Evolutionary conservation across 2,113 vertebrate genomes (phyloP), one percentile per base, ranked within the genome.

Genomic region (Oryzias curvinotus): DNA sequence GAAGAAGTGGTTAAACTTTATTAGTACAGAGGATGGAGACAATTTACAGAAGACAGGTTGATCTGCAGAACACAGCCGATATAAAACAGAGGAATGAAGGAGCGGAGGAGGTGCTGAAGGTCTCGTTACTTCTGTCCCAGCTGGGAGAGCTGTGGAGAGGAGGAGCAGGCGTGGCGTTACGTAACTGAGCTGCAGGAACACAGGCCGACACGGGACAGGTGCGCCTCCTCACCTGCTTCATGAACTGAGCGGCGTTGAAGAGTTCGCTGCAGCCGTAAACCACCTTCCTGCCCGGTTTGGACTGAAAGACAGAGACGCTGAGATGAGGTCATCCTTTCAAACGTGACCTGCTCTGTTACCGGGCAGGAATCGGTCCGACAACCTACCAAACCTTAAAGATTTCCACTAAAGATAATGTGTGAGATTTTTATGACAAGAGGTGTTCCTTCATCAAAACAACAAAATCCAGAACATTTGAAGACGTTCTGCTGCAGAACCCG

Each of bases 181-280:
- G 5, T 19, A 12, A 43, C 42, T 18, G 55, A 17, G 3, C 18
- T 48, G n/a, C 42, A 4, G 49, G 18, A 60, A 26, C 4, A 18
- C 4, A 18, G 23, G 43, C 7, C 17, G 23, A 10, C 15, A 16
- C 5, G 47, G 3, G 7, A 17, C 47, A 14, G 14, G 48, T 43
- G 57, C 15, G 12, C 1, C 7, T 10, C 52, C 69, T 80, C 81
- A 97, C 97, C 94, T 99, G 97, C 86, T 96, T 98, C 77, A 95
- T 91, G 89, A 99, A 99, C 81, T 98, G 95, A n/a, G 93, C 19
- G 18, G 97, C 95, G 72, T 94, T 99, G 83, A 98, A 99, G 68
- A 99, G 93, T 78, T 99, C 97, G 84, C 96, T 99, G 91, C 97
- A 99, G 81, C 97, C 97, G 68, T 99, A 99, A 52, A 99, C 84